A percentile compares a stretch with the other conserved stretches of the same genome.
Conservation (phyloP, 2,113 vertebrate genomes). For the Tauraco erythrolophus region DNA sequence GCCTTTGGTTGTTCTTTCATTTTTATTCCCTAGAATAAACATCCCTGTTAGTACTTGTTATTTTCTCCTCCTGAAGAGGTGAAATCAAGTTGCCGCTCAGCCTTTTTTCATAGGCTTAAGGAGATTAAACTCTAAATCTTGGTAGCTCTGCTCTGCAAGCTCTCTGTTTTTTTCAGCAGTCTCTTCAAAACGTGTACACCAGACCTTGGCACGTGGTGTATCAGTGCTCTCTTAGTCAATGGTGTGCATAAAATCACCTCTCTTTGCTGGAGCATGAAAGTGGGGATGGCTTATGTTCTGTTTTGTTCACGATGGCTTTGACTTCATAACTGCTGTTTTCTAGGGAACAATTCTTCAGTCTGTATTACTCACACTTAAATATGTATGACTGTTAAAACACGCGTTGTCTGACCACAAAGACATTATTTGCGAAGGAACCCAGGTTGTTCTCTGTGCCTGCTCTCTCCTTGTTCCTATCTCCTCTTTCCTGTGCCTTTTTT, state of each 20-base stretch:
- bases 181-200: not conserved
- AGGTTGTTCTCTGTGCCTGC: not conserved
- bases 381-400: not conserved
- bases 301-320: not conserved
- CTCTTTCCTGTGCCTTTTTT: not conserved
- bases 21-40: not conserved
- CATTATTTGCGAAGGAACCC: not conserved
- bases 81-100: not conserved
- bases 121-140: conserved; percentile 14
- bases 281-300: not conserved
- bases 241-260: not conserved
- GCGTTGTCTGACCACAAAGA: not conserved
- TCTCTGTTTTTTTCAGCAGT: not conserved
- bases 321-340: not conserved
- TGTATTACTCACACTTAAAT: not conserved
- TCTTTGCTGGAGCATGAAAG: not conserved
- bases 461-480: not conserved
- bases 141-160: not conserved
- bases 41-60: not conserved
- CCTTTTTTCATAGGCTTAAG: not conserved
- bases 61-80: not conserved
- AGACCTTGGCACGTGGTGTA: accelerated
- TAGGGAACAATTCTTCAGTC: not conserved
- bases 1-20: not conserved
- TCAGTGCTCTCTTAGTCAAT: not conserved